phyloP scores from a whole-genome alignment of 2,797 vertebrate genomes.

The Manis javanica region DNA sequence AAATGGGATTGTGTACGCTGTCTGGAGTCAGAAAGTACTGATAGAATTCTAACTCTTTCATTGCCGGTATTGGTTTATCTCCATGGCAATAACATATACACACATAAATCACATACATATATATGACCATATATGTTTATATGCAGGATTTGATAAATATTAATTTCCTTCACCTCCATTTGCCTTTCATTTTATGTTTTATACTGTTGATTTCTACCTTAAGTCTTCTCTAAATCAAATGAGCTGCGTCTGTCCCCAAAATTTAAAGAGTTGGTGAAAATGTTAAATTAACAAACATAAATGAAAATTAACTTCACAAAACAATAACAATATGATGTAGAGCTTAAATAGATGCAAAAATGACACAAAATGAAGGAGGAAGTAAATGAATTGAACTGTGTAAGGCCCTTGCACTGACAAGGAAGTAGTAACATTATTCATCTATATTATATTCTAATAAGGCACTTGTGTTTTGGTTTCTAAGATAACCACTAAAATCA shows the following conservation, averaged over 20 bases:
- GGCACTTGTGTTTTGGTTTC: not conserved
- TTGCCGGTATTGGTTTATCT: not conserved
- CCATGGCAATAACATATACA: not conserved
- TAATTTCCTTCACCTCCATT: not conserved
- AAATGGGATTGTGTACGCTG: not conserved
- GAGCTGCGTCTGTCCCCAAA: not conserved
- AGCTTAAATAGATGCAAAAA: not conserved
- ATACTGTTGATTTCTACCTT: not conserved
- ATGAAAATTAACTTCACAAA: not conserved
- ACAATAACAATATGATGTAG: not conserved
- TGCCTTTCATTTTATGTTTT: not conserved
- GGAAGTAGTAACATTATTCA: not conserved
- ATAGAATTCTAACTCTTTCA: not conserved
- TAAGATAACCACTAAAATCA: not conserved
- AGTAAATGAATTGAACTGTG: not conserved
- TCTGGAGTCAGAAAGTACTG: not conserved
- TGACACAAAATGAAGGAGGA: not conserved
- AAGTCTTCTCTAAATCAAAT: not conserved
- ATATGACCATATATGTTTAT: not conserved
- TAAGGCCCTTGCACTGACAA: not conserved
- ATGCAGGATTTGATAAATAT: not conserved
- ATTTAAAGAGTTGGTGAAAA: not conserved
- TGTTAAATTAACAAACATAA: not conserved
- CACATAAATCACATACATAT: no score
- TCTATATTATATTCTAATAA: not conserved